These are phyloP conservation scores for Isichthys henryi DNA, from an alignment of 2,113 vertebrate species.

Conservation along the genomic window DNA sequence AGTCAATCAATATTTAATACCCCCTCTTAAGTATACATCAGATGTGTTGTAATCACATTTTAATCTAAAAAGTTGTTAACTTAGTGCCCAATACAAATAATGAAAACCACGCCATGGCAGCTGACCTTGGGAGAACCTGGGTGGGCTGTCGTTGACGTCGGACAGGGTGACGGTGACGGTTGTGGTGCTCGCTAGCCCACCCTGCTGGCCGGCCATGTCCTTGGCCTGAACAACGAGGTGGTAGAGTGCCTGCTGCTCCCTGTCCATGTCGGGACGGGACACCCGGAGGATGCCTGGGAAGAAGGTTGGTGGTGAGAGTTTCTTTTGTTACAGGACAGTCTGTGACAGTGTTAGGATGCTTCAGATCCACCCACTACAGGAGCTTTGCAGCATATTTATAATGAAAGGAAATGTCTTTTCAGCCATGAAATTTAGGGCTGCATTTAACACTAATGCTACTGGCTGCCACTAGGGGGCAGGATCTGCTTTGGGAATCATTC, in stretches of 20 bases:
- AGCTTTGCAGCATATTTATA: neutral
- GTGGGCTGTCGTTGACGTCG: constrained; percentile 92
- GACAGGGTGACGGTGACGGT: constrained; percentile 81
- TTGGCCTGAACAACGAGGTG: constrained; percentile 92
- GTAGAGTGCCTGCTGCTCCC: constrained; percentile 84
- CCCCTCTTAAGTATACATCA: neutral
- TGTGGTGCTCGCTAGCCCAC: constrained; percentile 86
- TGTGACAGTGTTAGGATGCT: neutral
- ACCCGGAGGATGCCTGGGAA: constrained; percentile 81
- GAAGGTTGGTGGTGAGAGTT: too few relatives aligned
- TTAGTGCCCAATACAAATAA: neutral
- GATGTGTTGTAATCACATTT: neutral
- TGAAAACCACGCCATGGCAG: neutral
- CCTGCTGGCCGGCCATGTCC: constrained; percentile 95
- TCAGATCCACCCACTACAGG: too few relatives aligned
- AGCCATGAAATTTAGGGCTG: neutral
- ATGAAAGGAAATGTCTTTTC: neutral
- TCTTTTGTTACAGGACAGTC: neutral
- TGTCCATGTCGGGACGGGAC: constrained; percentile 88
- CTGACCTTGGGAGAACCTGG: constrained; percentile 87
- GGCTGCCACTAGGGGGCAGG: neutral
- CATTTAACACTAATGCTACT: neutral
- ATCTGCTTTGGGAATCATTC: neutral
- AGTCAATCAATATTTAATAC: neutral
- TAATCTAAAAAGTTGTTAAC: neutral